Percentiles rank a stretch among this genome's conserved stretches.
phyloP scores from a whole-genome alignment of 2,888 invertebrate genomes.

The Diaphora mendica region DNA sequence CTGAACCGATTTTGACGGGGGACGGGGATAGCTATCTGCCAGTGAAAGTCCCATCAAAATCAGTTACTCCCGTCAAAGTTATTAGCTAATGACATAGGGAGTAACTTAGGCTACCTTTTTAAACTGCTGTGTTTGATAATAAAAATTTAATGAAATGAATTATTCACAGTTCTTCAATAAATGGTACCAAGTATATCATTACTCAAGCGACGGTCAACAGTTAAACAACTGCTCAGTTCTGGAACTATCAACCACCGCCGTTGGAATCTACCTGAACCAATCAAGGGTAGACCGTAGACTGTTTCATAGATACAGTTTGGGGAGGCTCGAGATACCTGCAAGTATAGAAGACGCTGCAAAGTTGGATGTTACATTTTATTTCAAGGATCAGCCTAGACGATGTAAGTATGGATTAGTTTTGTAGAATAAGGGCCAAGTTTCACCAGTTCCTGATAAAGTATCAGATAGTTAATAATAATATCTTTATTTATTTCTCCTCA shows the following conservation, averaged over 20 bases:
- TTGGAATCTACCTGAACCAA: constrained; percentile 69
- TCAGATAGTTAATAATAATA: too few species aligned
- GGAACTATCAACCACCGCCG: constrained; percentile 59
- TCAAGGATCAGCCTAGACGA: constrained; percentile 71
- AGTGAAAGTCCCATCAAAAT: too few species aligned
- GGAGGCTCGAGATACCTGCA: constrained; percentile 58
- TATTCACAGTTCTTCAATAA: constrained; percentile 74
- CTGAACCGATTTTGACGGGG: too few species aligned
- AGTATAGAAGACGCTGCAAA: constrained; percentile 60
- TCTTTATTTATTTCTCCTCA: too few species aligned
- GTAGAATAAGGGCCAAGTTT: not conserved
- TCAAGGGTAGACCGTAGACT: constrained; percentile 72
- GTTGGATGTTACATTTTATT: constrained; percentile 65
- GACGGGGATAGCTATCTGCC: too few species aligned
- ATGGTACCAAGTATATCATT: constrained; percentile 76
- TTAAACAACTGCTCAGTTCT: constrained; percentile 72
- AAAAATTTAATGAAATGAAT: too few species aligned
- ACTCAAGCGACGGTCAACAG: constrained; percentile 69
- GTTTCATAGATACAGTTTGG: constrained; percentile 73
- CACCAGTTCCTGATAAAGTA: too few species aligned
- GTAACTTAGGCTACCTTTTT: too few species aligned
- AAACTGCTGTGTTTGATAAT: too few species aligned
- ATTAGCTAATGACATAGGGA: too few species aligned
- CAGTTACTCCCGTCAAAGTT: too few species aligned
- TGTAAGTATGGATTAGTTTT: constrained; percentile 57